Evolutionary conservation across 1,140 invertebrate genomes (phyloP).

Genomic region (Tenebrio molitor): DNA sequence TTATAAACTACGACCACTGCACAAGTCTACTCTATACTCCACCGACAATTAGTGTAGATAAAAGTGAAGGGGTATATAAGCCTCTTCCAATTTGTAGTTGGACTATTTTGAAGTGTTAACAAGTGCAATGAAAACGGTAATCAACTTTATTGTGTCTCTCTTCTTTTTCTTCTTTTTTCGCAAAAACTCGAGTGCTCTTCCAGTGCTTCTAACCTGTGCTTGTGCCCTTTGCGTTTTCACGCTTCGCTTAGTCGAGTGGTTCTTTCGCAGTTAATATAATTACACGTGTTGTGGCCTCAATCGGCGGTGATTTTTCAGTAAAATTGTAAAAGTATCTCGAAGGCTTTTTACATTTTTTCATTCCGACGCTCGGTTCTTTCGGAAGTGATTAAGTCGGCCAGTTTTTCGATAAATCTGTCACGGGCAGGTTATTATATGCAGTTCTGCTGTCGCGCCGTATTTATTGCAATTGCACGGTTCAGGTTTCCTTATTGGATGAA

Average conservation of each 20-base stretch:
- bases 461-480: neutral
- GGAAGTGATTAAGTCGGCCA: no score
- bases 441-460: no score
- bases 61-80: conserved; percentile 46
- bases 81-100: conserved; percentile 35
- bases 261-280: neutral
- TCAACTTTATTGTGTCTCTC: neutral
- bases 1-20: conserved; percentile 30
- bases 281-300: conserved; percentile 7
- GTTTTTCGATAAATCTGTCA: no score
- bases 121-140: conserved; percentile 44
- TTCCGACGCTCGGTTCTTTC: no score
- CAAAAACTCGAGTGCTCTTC: neutral
- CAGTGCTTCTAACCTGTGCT: conserved; percentile 1
- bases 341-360: no score
- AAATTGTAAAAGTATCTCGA: no score
- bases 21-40: conserved; percentile 24
- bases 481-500: neutral
- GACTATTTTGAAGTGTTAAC: conserved; percentile 23
- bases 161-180: neutral
- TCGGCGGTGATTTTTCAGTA: neutral
- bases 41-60: conserved; percentile 11
- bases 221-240: neutral
- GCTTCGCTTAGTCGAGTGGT: neutral
- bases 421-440: no score